These are phyloP conservation scores for Lysiphlebus fabarum DNA, from an alignment of 1,140 invertebrate species.

Conservation along the genomic window DNA sequence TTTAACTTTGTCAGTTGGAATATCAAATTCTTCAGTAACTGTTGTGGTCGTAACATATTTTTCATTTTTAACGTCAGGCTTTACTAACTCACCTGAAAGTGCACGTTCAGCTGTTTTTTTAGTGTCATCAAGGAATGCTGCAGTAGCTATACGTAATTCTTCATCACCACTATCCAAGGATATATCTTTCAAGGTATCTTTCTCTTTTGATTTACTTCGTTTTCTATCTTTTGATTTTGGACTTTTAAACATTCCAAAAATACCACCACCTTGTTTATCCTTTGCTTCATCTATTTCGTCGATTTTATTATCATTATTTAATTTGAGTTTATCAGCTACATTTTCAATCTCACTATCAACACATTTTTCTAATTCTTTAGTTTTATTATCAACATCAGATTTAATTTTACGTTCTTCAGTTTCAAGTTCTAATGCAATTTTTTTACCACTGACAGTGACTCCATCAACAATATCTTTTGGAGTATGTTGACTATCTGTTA, in stretches of 20 bases:
- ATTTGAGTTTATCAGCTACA: not conserved
- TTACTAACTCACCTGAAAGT: conserved; percentile 7
- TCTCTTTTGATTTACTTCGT: conserved; percentile 31
- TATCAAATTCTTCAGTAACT: conserved; percentile 25
- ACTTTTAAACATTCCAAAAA: conserved; percentile 39
- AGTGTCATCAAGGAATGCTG: conserved; percentile 29
- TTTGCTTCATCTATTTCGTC: conserved; percentile 24
- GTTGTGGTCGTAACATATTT: conserved; percentile 28
- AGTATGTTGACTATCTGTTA: not conserved
- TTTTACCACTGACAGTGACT: too few species aligned
- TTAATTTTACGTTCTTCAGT: conserved; percentile 10
- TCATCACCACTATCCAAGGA: conserved; percentile 28
- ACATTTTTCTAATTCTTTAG: conserved; percentile 10
- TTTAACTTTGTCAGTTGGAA: conserved; percentile 32
- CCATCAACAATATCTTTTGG: conserved; percentile 11
- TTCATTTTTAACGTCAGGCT: conserved; percentile 18
- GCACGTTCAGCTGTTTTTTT: conserved; percentile 29
- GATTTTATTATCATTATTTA: not conserved
- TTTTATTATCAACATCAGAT: conserved; percentile 10
- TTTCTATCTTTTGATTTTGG: conserved; percentile 39
- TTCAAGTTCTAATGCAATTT: not conserved
- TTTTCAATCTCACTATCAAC: conserved; percentile 3
- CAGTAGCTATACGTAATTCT: conserved; percentile 25
- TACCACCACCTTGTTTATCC: conserved; percentile 25
- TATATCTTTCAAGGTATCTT: conserved; percentile 21